Evolutionary conservation across 2,797 vertebrate species (phyloP), one percentile per base, ranked within the genome.

Genomic region (Antrozous pallidus): DNA sequence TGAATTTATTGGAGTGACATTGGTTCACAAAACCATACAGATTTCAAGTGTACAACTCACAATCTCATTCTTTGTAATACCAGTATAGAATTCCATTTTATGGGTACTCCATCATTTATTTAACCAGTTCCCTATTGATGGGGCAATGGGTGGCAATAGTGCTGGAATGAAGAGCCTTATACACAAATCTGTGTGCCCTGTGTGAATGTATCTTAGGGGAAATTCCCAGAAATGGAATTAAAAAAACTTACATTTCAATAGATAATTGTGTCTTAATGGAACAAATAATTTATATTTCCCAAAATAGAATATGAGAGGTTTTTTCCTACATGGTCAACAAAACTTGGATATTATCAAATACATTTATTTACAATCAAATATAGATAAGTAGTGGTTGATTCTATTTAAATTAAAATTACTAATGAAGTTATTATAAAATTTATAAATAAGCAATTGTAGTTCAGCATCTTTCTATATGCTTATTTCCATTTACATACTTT

Each of bases 21-120:
- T 65, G 31, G 16, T 65, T 33, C 16, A 17, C 14, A 65, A n/a
- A 65, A 65, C n/a, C n/a, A 33, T 33, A 65, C 61, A 63, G 31
- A 16, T 65, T 65, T 65, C n/a, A 65, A 65, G n/a, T 18, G 16
- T 33, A 65, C 31, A 65, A 33, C 31, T 65, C 61, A 65, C 61
- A 65, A 8, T n/a, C 61, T 65, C n/a, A 33, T 65, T n/a, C 61
- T 84, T 61, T 88, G 18, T 86, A 81, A 70, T 31, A 74, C 22
- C 73, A 88, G 31, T 45, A 33, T 42, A 56, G 31, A 75, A 69
- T 90, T 96, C 26, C 56, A 74, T 79, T 90, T 94, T 73, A 51
- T 45, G n/a, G n/a, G 69, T 45, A 36, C 71, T 79, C n/a, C 26
- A 63, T 65, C 70, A 67, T 82, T 74, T 74, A 36, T 75, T 91